Base-by-base conservation (phyloP, 2,797 vertebrate species). In the Alfaro cultratus region DNA sequence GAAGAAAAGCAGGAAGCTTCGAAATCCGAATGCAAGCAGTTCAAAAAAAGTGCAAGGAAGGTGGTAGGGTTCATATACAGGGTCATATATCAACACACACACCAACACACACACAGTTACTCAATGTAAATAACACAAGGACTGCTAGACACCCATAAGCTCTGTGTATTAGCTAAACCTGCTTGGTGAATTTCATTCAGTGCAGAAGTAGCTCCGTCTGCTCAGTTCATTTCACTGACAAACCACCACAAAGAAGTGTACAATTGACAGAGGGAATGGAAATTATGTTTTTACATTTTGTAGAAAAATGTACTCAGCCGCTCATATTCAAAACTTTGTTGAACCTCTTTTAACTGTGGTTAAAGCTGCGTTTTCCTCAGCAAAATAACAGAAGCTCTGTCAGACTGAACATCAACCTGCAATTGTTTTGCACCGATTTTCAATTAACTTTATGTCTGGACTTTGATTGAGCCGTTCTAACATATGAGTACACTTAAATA, bases 1-100 rank as follows among this genome's bases (percentile, higher is more conserved):
- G 43, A 91, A 91, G 89, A 93, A 93, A 93, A 91, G 91, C 85
- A 92, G 91, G 91, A 93, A 93, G 86, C 85, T 78, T 87, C 80
- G 77, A 88, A 85, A 90, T 76, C 51, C 4, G 41, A 86, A 89
- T 81, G 77, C 68, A 87, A 87, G 53, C 74, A 77, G 80, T 90
- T 91, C 88, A 94, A 91, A 94, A 94, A 87, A 82, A 71, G 49
- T 74, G 49, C 64, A 76, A 74, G 18, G 72, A 75, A 84, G 76
- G 83, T 75, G 64, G 23, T 39, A 77, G 75, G 12, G 29, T 45
- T 70, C 55, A 29, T 31, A 62, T 16, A 76, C 80, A 57, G 74
- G 77, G 64, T 80, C 7, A 23, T 49, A 36, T 12, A 70, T 70
- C 51, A 49, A 67, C 83, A 71, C 80, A 76, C 78, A 74, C 16